A percentile compares a stretch with the other conserved stretches of the same genome.
phyloP scores from a whole-genome alignment of 2,113 vertebrate species.

The Epinephelus lanceolatus region DNA sequence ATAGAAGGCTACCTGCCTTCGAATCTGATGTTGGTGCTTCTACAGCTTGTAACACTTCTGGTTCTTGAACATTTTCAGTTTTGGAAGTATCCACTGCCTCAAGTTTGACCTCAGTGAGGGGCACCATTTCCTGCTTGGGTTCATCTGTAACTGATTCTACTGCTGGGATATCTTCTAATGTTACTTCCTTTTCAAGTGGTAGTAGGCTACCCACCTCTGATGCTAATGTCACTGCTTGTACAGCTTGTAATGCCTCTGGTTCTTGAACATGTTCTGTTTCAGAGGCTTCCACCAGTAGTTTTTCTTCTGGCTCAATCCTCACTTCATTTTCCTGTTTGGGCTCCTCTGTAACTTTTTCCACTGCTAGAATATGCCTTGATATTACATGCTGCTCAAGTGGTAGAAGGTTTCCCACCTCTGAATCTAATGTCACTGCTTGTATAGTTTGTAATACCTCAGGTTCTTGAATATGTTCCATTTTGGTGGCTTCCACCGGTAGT shows the following conservation, averaged over 20 bases:
- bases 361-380: constrained; percentile 2
- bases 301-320: not conserved
- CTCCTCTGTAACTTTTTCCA: constrained; percentile 20
- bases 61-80: constrained; percentile 17
- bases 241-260: not conserved
- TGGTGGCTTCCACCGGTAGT: not conserved
- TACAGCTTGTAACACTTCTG: not conserved
- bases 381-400: constrained; percentile 9
- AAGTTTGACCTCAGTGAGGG: too few relatives aligned
- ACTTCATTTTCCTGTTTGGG: not conserved
- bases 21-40: not conserved
- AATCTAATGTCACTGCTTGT: not conserved
- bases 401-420: not conserved
- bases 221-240: not conserved
- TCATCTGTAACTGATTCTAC: constrained; percentile 16
- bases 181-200: constrained; percentile 10
- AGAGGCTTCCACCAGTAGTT: not conserved
- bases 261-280: constrained; percentile 12
- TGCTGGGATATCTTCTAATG: constrained; percentile 2
- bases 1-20: not conserved
- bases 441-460: not conserved
- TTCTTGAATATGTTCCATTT: constrained; percentile 17
- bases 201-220: not conserved
- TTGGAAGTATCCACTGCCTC: not conserved
- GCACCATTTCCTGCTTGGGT: not conserved